Percentiles rank a stretch among this genome's conserved stretches.
Evolutionary conservation across 2,113 vertebrate genomes (phyloP).

Genomic region (mouse (Mus musculus)): DNA sequence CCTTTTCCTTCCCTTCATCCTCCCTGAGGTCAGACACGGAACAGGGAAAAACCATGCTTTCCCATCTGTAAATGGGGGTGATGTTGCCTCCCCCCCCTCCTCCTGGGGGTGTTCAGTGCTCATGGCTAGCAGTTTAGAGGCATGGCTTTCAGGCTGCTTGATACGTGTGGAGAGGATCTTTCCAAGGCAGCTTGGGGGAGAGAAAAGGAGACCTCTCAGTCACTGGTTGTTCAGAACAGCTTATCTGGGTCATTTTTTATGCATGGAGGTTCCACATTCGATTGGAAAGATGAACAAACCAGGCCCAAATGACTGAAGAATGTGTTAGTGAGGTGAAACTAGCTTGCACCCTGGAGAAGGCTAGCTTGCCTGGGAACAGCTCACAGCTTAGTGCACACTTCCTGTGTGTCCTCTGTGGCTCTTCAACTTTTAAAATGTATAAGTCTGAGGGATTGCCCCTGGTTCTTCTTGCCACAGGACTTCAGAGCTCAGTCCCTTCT

Average conservation of each 20-base stretch:
- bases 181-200: background rate
- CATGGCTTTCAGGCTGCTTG: background rate
- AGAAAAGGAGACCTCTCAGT: background rate
- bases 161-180: background rate
- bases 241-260: background rate
- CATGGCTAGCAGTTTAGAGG: background rate
- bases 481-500: background rate
- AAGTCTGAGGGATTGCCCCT: background rate
- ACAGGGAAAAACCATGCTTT: background rate
- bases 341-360: background rate
- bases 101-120: background rate
- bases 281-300: conserved; percentile 2
- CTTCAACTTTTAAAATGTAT: conserved; percentile 18
- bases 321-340: background rate
- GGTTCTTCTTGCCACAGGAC: background rate
- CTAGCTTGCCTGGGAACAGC: background rate
- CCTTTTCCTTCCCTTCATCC: background rate
- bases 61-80: background rate
- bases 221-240: background rate
- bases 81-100: background rate
- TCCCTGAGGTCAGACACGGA: background rate
- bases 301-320: background rate
- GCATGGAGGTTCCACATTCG: background rate
- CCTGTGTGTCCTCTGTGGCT: background rate
- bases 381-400: background rate